These are phyloP conservation scores for Trinorchestia longiramus DNA, from an alignment of 1,140 invertebrate species.

Conservation along the genomic window DNA sequence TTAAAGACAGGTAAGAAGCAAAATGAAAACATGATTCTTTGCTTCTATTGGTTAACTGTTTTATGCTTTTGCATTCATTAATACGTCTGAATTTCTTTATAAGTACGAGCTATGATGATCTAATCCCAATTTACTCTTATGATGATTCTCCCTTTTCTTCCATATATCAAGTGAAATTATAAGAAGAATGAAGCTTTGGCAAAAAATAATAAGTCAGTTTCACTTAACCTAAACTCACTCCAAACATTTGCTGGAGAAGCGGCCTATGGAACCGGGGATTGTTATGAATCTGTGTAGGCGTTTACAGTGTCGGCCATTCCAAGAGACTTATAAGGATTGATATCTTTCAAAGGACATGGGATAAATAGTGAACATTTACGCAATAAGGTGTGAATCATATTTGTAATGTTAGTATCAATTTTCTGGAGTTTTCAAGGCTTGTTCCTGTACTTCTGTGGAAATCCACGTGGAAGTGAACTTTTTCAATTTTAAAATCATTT, in stretches of 20 bases:
- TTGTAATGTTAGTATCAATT: background rate
- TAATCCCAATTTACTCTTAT: background rate
- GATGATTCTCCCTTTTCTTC: background rate
- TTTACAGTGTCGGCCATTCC: background rate
- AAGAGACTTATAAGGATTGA: background rate
- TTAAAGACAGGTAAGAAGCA: background rate
- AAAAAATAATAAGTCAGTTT: background rate
- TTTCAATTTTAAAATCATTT: no score
- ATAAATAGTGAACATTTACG: background rate
- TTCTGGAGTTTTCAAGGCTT: background rate
- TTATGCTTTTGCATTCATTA: background rate
- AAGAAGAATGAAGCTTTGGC: background rate
- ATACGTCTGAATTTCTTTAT: background rate
- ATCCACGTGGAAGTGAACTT: background rate
- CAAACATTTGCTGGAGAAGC: background rate
- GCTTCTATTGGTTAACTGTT: background rate
- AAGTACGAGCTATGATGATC: background rate
- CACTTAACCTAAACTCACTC: background rate
- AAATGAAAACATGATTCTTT: background rate
- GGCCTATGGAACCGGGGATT: background rate
- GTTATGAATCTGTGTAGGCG: no score
- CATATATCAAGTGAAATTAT: background rate
- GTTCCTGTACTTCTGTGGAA: background rate
- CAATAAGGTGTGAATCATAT: background rate
- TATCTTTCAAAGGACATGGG: no score